A percentile compares a stretch with the other conserved stretches of the same genome.
These are phyloP conservation scores for Gymnocephalus cernua DNA, from an alignment of 2,113 vertebrate species.

Conservation along the genomic window DNA sequence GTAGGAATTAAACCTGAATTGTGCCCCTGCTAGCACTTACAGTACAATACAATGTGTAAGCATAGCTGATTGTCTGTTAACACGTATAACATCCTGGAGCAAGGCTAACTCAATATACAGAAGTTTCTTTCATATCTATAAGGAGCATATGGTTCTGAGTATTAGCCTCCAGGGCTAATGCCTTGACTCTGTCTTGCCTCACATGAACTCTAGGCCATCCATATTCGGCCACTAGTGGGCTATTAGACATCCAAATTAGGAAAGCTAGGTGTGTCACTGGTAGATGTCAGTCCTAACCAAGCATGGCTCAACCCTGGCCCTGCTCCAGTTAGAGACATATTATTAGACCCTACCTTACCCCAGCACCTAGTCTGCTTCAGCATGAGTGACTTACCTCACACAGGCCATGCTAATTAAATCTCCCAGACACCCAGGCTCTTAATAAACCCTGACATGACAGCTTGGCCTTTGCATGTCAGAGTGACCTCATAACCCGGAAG, in stretches of 20 bases:
- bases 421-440: slow-evolving; percentile 66
- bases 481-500: slow-evolving; percentile 72
- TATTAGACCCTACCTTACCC: slow-evolving; percentile 55
- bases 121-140: not conserved
- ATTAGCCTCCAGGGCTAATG: not conserved
- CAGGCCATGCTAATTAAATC: slow-evolving; percentile 78
- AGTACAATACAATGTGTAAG: not conserved
- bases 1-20: not conserved
- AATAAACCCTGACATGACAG: slow-evolving; percentile 76
- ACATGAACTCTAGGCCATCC: slow-evolving; percentile 9
- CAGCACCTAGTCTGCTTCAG: slow-evolving; percentile 32
- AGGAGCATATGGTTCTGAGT: not conserved
- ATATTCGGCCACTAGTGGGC: not conserved
- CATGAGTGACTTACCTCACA: slow-evolving; percentile 50
- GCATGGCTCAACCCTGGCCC: slow-evolving; percentile 24
- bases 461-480: slow-evolving; percentile 65
- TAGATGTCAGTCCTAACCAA: slow-evolving; percentile 41
- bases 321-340: slow-evolving; percentile 50
- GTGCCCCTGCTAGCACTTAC: not conserved
- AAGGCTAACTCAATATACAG: not conserved
- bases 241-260: slow-evolving; percentile 21
- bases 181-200: slow-evolving; percentile 7
- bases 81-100: not conserved
- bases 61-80: not conserved
- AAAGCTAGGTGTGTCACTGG: slow-evolving; percentile 45